Evolutionary conservation across 2,113 vertebrate species (phyloP), one percentile per base, ranked within the genome.

Genomic region (Microtus oregoni): DNA sequence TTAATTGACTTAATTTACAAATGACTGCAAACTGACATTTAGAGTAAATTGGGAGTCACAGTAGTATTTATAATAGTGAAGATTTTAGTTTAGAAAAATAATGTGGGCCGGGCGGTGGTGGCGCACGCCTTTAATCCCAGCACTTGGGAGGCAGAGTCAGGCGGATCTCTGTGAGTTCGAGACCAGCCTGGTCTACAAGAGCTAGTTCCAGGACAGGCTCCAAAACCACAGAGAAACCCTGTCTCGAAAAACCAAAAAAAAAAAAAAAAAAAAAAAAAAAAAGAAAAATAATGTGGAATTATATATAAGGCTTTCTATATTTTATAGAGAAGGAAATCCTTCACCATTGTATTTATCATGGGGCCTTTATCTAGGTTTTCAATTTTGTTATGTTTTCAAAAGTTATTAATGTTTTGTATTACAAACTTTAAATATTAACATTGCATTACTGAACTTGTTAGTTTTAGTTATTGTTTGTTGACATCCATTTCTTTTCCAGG

Each of bases 391-490:
- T 38, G 83, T 83, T 91, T 94, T 81, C 22, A 26, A 76, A 93
- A 78, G 11, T 26, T 52, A 20, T 67, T 75, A 0, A 78, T 32
- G 61, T 73, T 91, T 24, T 52, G 4, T 70, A 38, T 70, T 35
- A 28, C 38, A 35, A 52, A 67, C 85, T 89, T 81, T 70, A 58
- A 82, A 81, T 88, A 63, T 85, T 83, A 26, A 35, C 63, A 28
- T 67, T 67, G 4, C 47, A 72, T 96, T 70, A 30, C 38, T 93
- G 76, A 92, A 79, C 28, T 55, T 44, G 11, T 44, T 90, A 55
- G 8, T 79, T 77, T 65, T 93, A 93, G 52, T 55, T 55, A 89
- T 28, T 32, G n/a, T 86, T 95, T 93, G 4, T 95, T 96, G 68
- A 93, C 26, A 26, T 32, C 81, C 24, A 96, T 61, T n/a, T 2